Evolutionary conservation across 2,113 vertebrate genomes (phyloP).

Genomic region (Herpailurus yagouaroundi): DNA sequence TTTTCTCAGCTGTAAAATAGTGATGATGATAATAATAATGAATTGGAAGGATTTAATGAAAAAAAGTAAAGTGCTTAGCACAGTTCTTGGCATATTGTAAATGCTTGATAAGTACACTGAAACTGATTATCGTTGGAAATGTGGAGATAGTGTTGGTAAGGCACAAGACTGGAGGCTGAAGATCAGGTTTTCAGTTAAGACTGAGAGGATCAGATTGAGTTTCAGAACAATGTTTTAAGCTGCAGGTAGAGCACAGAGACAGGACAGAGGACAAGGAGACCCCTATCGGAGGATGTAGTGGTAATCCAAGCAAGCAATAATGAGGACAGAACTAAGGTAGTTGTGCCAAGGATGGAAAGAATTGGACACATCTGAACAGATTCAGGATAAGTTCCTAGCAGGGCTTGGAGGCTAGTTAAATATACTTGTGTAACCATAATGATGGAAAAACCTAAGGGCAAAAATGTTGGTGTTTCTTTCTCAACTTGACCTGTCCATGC

Average conservation of each 20-base stretch:
- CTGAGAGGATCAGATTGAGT: not conserved
- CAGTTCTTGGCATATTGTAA: not conserved
- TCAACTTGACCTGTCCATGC: not conserved
- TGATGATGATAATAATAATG: not conserved
- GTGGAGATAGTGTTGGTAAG: not conserved
- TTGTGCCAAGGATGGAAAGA: not conserved
- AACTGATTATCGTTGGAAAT: not conserved
- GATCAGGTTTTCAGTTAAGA: not conserved
- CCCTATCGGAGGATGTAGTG: not conserved
- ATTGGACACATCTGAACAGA: not conserved
- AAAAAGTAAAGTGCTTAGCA: not conserved
- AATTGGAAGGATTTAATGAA: not conserved
- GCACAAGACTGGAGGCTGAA: not conserved
- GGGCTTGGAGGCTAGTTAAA: not conserved
- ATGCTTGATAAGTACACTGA: not conserved
- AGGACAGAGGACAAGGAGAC: not conserved
- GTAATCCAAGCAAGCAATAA: not conserved
- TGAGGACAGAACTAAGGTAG: not conserved
- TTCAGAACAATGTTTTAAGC: not conserved
- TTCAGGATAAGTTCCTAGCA: not conserved
- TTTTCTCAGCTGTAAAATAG: not conserved
- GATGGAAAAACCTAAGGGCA: not conserved
- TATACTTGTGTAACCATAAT: not conserved
- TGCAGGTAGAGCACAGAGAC: not conserved
- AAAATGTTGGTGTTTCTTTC: not conserved